Percentiles rank a stretch among this genome's conserved stretches.
Conservation (phyloP, 2,797 vertebrate species). For the Pseudocheirus occidentalis region DNA sequence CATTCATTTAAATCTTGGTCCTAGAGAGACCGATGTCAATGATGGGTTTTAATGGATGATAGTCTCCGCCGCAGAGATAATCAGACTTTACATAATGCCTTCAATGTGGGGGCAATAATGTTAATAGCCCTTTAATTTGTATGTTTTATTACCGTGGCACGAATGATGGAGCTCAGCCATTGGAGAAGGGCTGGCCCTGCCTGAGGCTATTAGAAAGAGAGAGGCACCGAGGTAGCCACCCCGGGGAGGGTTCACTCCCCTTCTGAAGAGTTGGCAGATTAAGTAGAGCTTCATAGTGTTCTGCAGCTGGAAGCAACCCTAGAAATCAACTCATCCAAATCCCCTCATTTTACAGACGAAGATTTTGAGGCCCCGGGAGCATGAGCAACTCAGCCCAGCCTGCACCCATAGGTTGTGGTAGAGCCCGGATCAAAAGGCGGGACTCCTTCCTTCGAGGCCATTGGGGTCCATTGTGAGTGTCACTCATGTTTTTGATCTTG, state of each 20-base stretch:
- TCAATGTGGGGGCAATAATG: slow-evolving; percentile 46
- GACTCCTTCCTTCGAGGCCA: not conserved
- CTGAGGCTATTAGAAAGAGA: not conserved
- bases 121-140: slow-evolving; percentile 65
- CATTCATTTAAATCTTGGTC: slow-evolving; percentile 49
- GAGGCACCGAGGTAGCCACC: not conserved
- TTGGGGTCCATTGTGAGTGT: not conserved
- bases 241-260: not conserved
- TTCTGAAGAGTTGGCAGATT: not conserved
- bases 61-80: slow-evolving; percentile 63
- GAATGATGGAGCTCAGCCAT: slow-evolving; percentile 9
- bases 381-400: not conserved
- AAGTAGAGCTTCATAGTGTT: not conserved
- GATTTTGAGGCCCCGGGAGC: not conserved
- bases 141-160: slow-evolving; percentile 31
- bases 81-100: slow-evolving; percentile 46
- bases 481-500: not conserved
- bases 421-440: not conserved
- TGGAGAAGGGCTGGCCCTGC: not conserved
- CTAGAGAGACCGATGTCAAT: slow-evolving; percentile 56
- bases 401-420: not conserved
- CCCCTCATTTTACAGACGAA: not conserved
- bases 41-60: slow-evolving; percentile 65
- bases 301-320: not conserved
- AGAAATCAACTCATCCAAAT: not conserved